Evolutionary conservation across 2,888 invertebrate species (phyloP).

Genomic region (Ctenicera cuprea): DNA sequence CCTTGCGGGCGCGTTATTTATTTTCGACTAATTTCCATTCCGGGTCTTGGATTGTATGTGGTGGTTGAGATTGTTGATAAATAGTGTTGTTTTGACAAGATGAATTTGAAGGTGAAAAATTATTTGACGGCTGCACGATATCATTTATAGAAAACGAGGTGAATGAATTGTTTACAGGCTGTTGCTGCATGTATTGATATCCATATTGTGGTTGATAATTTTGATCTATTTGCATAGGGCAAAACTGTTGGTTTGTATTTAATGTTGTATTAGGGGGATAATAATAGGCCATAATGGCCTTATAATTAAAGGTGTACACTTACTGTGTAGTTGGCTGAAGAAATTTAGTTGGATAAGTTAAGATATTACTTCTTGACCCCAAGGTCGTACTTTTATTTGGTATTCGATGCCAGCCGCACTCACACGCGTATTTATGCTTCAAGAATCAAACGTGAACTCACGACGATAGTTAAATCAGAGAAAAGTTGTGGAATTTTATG

Average conservation of each 20-base stretch:
- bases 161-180: constrained; percentile 13
- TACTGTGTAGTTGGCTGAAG: background rate
- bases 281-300: constrained; percentile 12
- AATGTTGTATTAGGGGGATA: background rate
- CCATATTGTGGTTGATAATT: background rate
- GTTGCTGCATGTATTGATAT: constrained; percentile 11
- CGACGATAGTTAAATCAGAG: no score
- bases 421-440: constrained; percentile 1
- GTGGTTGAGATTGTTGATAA: constrained; percentile 10
- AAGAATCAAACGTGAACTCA: background rate
- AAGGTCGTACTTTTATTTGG: constrained; percentile 2
- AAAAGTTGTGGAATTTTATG: no score
- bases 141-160: constrained; percentile 17
- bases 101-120: constrained; percentile 1
- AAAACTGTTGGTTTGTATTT: constrained; percentile 2
- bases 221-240: constrained; percentile 14
- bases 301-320: constrained; percentile 12
- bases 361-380: background rate
- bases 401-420: background rate
- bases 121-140: constrained; percentile 16
- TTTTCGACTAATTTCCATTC: constrained; percentile 9
- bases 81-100: background rate
- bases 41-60: constrained; percentile 5
- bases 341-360: background rate
- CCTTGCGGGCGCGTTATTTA: constrained; percentile 7